These are phyloP conservation scores for Illadopsis cleaveri DNA, from an alignment of 2,113 vertebrate species.

Conservation along the genomic window DNA sequence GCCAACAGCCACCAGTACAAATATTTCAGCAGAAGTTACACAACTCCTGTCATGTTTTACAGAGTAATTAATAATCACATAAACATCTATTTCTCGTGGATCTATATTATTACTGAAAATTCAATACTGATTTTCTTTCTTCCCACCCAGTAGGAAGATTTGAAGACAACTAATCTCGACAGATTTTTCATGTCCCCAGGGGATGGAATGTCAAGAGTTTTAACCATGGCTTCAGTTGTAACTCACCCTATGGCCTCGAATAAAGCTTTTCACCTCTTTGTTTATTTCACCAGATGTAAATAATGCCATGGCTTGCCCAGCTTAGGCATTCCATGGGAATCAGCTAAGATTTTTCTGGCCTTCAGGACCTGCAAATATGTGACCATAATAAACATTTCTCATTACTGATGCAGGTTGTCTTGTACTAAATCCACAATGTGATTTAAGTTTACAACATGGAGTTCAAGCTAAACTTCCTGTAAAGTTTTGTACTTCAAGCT, in stretches of 20 bases:
- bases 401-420: neutral
- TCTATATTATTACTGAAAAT: neutral
- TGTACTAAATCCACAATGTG: rapidly evolving
- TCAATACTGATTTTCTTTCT: neutral
- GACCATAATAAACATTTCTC: neutral
- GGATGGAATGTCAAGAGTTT: neutral
- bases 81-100: neutral
- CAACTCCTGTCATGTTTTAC: neutral
- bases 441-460: neutral
- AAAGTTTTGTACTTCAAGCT: neutral
- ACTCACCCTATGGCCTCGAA: neutral
- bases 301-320: neutral
- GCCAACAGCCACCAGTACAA: neutral
- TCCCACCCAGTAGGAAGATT: neutral
- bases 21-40: neutral
- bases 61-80: neutral
- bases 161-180: neutral
- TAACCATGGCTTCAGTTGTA: neutral
- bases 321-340: neutral
- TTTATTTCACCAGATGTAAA: neutral
- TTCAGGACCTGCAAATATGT: neutral
- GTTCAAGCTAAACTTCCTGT: neutral
- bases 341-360: neutral
- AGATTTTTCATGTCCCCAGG: neutral
- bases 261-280: neutral